phyloP scores from a whole-genome alignment of 1,140 invertebrate species.

The Apocrypta bakeri region DNA sequence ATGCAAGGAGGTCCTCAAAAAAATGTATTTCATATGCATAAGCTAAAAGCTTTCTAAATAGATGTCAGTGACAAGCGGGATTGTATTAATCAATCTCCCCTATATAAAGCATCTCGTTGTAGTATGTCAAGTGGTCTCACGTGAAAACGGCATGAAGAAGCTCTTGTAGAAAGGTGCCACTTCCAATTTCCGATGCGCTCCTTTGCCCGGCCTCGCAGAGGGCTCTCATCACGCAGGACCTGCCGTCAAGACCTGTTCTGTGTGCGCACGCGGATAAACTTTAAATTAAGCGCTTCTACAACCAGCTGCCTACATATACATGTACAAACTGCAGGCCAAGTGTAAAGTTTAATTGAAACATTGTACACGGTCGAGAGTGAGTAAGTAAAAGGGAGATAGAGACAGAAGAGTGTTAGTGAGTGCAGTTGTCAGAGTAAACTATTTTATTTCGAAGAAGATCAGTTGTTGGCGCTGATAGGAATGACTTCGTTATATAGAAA shows the following conservation, averaged over 20 bases:
- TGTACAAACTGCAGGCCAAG: slow-evolving; percentile 35
- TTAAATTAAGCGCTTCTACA: slow-evolving; percentile 30
- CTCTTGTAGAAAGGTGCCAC: slow-evolving; percentile 81
- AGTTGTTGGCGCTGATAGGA: background rate
- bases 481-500: too few relatives aligned
- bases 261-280: slow-evolving; percentile 29
- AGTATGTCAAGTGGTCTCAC: slow-evolving; percentile 72
- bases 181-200: slow-evolving; percentile 72
- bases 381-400: slow-evolving; percentile 43
- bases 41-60: background rate
- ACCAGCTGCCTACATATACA: background rate
- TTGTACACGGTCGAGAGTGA: slow-evolving; percentile 53
- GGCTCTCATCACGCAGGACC: slow-evolving; percentile 80
- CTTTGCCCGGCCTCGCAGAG: slow-evolving; percentile 81
- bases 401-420: slow-evolving; percentile 21
- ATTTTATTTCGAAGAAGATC: slow-evolving; percentile 51
- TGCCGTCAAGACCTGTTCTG: slow-evolving; percentile 82
- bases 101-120: background rate
- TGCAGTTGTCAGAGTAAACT: slow-evolving; percentile 44
- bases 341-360: slow-evolving; percentile 66
- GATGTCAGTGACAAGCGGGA: background rate
- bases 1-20: too few relatives aligned
- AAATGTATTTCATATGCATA: background rate
- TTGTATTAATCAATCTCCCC: background rate
- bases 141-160: slow-evolving; percentile 81